These are phyloP conservation scores for Thumatha senex DNA, from an alignment of 2,888 invertebrate genomes.

Conservation along the genomic window DNA sequence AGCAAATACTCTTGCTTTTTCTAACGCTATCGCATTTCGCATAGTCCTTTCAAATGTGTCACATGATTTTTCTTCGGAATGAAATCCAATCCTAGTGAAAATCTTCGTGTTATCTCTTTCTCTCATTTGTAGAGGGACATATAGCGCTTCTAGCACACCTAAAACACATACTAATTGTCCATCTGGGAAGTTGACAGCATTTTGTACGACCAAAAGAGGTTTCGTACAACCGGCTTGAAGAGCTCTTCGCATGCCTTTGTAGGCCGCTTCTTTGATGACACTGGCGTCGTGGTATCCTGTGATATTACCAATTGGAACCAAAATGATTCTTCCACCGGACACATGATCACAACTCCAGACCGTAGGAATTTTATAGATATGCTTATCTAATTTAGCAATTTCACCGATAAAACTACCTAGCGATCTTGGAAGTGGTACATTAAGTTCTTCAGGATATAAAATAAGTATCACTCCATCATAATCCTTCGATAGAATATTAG, in stretches of 20 bases:
- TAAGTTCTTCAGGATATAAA: constrained; percentile 77
- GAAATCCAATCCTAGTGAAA: constrained; percentile 85
- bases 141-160: constrained; percentile 94
- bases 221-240: constrained; percentile 91
- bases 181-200: constrained; percentile 87
- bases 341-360: constrained; percentile 85
- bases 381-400: constrained; percentile 61
- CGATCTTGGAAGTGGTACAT: constrained; percentile 65
- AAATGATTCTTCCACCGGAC: constrained; percentile 86
- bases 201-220: constrained; percentile 90
- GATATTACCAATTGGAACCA: constrained; percentile 90
- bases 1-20: constrained; percentile 84
- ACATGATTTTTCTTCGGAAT: constrained; percentile 80
- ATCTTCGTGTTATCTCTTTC: constrained; percentile 85
- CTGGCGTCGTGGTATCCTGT: constrained; percentile 82
- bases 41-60: constrained; percentile 83
- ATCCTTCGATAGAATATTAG: constrained; percentile 67
- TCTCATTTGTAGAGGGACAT: constrained; percentile 91
- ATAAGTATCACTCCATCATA: constrained; percentile 87
- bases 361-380: constrained; percentile 74
- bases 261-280: constrained; percentile 86
- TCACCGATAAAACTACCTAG: constrained; percentile 63
- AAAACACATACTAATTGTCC: constrained; percentile 91
- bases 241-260: constrained; percentile 90
- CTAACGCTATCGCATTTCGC: constrained; percentile 84